Base-by-base conservation (phyloP, 2,888 invertebrate genomes). In the Scrobipalpa atriplicella region DNA sequence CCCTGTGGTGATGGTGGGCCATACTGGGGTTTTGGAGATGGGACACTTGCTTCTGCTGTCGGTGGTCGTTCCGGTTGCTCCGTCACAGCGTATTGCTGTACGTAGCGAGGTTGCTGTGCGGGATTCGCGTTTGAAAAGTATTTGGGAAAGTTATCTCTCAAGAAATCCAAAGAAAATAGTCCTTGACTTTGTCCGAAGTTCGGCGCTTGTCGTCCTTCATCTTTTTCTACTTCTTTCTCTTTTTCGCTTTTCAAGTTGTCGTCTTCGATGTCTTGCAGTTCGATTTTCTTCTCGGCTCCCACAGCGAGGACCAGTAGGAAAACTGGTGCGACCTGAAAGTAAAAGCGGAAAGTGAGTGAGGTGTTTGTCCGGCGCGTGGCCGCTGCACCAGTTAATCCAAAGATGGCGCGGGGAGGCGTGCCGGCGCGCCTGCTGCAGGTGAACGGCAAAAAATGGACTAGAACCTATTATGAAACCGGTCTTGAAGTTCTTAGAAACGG, bases 201-300 rank as follows among this genome's bases (percentile, higher is more conserved):
- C 18, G 70, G 67, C 9, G 70, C 71, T 68, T 83, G 80, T 16
- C 76, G 76, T 1, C 77, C 75, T 47, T 84, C 85, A 0, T 81
- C 69, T 68, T 85, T 84, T 0, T 84, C 85, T 10, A 74, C 67
- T 0, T 87, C 76, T 66, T 83, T 85, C 72, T 89, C 88, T 71
- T 91, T 90, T 82, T 95, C 95, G 73, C 93, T 94, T 64, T 93
- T 93, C 65, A 95, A 82, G 76, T 95, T 95, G 75, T 96, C 96
- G 43, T 94, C 93, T 79, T 96, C 96, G 71, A 96, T 95, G 83
- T 96, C 96, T 81, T 96, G 95, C 62, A 96, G 87, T 72, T 95
- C 94, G 67, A 96, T 93, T 84, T 95, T 95, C 79, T 94, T 94
- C 67, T 95, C 94, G 56, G 88, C 90, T 74, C 78, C 75, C 62